phyloP scores from a whole-genome alignment of 2,888 invertebrate genomes.

The Orthosia gothica region DNA sequence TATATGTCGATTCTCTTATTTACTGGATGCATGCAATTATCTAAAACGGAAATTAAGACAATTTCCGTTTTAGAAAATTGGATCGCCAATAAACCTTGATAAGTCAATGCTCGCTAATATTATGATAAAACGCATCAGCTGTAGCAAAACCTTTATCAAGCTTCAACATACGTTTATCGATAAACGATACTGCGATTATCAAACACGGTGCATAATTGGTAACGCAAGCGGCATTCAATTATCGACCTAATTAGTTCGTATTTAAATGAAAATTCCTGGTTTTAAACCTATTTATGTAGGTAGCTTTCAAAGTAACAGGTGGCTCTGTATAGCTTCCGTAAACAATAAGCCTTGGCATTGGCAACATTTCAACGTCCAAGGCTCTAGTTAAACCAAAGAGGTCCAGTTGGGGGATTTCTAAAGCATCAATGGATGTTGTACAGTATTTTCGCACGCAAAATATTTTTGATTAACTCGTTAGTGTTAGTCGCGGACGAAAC shows the following conservation, averaged over 20 bases:
- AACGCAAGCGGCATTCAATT: constrained; percentile 15
- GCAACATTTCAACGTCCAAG: constrained; percentile 25
- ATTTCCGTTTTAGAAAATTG: neutral
- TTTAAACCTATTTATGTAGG: constrained; percentile 12
- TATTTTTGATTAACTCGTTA: neutral
- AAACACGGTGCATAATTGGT: constrained; percentile 22
- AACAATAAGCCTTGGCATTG: constrained; percentile 36
- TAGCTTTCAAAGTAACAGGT: constrained; percentile 52
- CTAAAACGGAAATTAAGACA: no score
- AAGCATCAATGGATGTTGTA: neutral
- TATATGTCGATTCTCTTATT: neutral
- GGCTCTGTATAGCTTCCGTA: constrained; percentile 22
- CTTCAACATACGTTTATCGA: constrained; percentile 19
- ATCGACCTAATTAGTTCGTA: constrained; percentile 25
- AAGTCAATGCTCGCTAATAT: neutral
- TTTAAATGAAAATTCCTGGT: constrained; percentile 15
- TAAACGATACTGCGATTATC: constrained; percentile 26
- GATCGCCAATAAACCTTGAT: neutral
- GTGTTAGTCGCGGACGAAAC: no score
- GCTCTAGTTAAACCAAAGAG: constrained; percentile 14
- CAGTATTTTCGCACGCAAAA: neutral
- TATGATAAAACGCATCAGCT: neutral
- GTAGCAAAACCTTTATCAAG: neutral
- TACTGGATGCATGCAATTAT: no score
- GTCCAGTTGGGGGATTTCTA: neutral